Percentiles rank a stretch among this genome's conserved stretches.
Evolutionary conservation across 2,888 invertebrate genomes (phyloP).

Genomic region (Vandiemenella viatica): DNA sequence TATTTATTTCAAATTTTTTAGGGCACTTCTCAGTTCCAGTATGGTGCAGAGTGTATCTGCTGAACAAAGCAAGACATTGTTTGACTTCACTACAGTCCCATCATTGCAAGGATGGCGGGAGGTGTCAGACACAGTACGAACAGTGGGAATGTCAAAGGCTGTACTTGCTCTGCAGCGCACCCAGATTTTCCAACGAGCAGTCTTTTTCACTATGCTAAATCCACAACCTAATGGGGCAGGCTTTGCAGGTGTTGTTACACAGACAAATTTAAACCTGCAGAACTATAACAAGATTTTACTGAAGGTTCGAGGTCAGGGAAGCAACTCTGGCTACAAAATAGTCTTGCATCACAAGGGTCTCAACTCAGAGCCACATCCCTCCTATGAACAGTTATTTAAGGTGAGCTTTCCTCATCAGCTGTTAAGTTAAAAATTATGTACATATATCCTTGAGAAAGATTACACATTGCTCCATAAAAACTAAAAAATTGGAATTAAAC

Average conservation of each 20-base stretch:
- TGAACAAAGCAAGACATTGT: conserved; percentile 25
- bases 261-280: conserved; percentile 34
- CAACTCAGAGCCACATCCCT: conserved; percentile 39
- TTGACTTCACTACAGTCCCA: conserved; percentile 40
- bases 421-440: too few relatives aligned
- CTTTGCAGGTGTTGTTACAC: conserved; percentile 44
- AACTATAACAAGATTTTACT: conserved; percentile 35
- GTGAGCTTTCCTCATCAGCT: too few relatives aligned
- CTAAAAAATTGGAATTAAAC: too few relatives aligned
- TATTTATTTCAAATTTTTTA: too few relatives aligned
- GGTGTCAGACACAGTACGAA: conserved; percentile 46
- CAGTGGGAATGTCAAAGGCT: conserved; percentile 51
- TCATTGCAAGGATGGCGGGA: conserved; percentile 42
- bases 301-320: conserved; percentile 42
- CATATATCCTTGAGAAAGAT: too few relatives aligned
- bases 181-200: conserved; percentile 39
- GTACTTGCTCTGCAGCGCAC: conserved; percentile 42
- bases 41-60: too few relatives aligned
- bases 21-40: too few relatives aligned
- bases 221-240: conserved; percentile 53
- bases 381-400: conserved; percentile 41
- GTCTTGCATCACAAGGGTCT: conserved; percentile 40
- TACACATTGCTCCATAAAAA: too few relatives aligned
- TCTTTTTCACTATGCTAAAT: conserved; percentile 47
- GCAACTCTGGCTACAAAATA: conserved; percentile 41